Base-by-base conservation (phyloP, 2,113 vertebrate species). In the Alosa alosa region DNA sequence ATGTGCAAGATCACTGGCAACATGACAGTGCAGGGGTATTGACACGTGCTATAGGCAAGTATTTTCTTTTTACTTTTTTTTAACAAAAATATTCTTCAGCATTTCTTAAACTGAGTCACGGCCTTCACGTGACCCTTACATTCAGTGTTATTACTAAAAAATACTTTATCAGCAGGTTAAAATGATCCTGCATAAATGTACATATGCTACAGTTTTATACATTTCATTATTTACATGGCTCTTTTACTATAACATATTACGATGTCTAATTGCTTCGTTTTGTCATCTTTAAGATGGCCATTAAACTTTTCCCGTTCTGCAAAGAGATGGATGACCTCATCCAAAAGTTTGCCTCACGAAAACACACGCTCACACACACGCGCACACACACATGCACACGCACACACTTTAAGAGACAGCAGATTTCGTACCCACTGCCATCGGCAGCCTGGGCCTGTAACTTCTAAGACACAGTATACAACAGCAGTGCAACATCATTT, bases 101-200 rank as follows among this genome's bases (percentile, higher is more conserved):
- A 95, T 94, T 93, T 93, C 92, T 95, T 90, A 95, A 95, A 94
- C 94, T 86, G 94, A 95, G 95, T 94, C 97, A 96, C 81, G 91
- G 92, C 88, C 89, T 93, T 92, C 88, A 91, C 94, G 93, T 93
- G 95, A 96, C 94, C 94, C 93, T 95, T 96, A 97, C 96, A 98
- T 97, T 99, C 96, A 97, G 94, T 96, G 96, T 96, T 96, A 96
- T 96, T 98, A 98, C 95, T 97, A 99, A 99, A 95, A 97, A 99
- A 97, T 99, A 99, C 89, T 95, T 96, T 96, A 93, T 95, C 94
- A 89, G 94, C 96, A 97, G 95, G 95, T 93, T 91, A 91, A 96
- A 96, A 93, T 83, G 13, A 75, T 92, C 96, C 96, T 96, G 96
- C 94, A 94, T 44, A 95, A 89, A 96, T 98, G 95, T 98, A 99